phyloP scores from a whole-genome alignment of 1,140 invertebrate species.

The Monomorium pharaonis region DNA sequence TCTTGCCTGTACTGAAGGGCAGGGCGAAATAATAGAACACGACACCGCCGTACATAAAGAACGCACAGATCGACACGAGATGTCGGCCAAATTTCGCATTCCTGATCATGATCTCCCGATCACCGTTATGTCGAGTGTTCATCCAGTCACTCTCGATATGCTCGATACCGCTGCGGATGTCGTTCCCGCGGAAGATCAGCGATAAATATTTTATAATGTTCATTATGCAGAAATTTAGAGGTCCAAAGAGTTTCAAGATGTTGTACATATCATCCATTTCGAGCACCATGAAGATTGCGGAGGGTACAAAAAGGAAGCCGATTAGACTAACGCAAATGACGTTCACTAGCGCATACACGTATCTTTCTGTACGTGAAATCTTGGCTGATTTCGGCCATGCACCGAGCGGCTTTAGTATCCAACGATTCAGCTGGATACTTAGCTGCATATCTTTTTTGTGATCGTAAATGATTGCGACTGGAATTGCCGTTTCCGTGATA shows the following conservation, averaged over 20 bases:
- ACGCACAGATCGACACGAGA: slow-evolving; percentile 29
- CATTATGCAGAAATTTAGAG: slow-evolving; percentile 77
- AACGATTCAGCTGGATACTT: slow-evolving; percentile 59
- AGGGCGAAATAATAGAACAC: slow-evolving; percentile 52
- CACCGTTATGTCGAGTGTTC: slow-evolving; percentile 10
- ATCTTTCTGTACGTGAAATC: neutral
- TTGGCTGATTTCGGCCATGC: slow-evolving; percentile 42
- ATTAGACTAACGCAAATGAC: slow-evolving; percentile 28
- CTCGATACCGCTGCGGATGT: slow-evolving; percentile 73
- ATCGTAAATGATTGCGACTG: neutral
- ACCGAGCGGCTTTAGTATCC: slow-evolving; percentile 63
- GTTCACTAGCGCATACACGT: neutral
- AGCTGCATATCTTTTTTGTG: slow-evolving; percentile 23
- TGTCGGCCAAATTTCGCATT: slow-evolving; percentile 57
- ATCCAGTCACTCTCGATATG: slow-evolving; percentile 76
- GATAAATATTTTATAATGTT: slow-evolving; percentile 75
- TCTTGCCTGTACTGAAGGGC: slow-evolving; percentile 35
- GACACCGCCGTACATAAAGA: slow-evolving; percentile 61
- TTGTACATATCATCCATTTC: slow-evolving; percentile 69
- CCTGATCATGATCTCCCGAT: slow-evolving; percentile 52
- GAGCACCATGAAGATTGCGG: slow-evolving; percentile 4
- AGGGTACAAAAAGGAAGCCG: slow-evolving; percentile 51
- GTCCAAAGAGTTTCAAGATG: slow-evolving; percentile 74
- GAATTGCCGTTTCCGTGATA: neutral
- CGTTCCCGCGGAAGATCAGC: slow-evolving; percentile 59